Conservation (phyloP, 2,113 vertebrate genomes). For the Verasper variegatus region DNA sequence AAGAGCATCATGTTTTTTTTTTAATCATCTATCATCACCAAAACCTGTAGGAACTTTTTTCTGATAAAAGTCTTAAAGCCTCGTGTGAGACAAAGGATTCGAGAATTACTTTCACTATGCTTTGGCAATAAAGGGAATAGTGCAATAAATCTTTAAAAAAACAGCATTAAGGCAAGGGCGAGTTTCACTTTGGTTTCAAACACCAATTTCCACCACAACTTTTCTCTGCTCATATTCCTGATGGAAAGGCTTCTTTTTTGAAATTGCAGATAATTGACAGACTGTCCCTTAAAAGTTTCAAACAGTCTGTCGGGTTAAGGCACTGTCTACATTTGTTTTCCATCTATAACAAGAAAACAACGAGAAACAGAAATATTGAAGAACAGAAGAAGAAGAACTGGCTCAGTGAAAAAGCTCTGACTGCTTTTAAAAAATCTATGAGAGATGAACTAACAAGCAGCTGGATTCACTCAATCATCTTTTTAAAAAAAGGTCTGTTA, state of each 20-base stretch:
- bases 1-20: not conserved
- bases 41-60: no score
- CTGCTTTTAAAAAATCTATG: slow-evolving; percentile 44
- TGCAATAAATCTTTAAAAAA: slow-evolving; percentile 16
- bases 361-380: slow-evolving; percentile 21
- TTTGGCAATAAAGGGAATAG: slow-evolving; percentile 47
- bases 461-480: slow-evolving; percentile 30
- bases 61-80: no score
- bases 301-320: slow-evolving; percentile 43
- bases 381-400: slow-evolving; percentile 46
- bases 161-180: slow-evolving; percentile 29
- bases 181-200: slow-evolving; percentile 31
- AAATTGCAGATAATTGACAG: not conserved
- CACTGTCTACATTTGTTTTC: slow-evolving; percentile 22
- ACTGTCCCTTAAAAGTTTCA: slow-evolving; percentile 48
- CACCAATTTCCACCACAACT: not conserved
- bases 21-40: no score
- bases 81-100: not conserved
- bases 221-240: not conserved
- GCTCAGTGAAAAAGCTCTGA: slow-evolving; percentile 73
- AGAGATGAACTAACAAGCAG: slow-evolving; percentile 44
- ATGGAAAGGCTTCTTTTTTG: slow-evolving; percentile 15
- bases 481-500: not conserved
- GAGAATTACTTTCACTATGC: not conserved
- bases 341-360: slow-evolving; percentile 41